Percentiles rank a stretch among this genome's conserved stretches.
Conservation (phyloP, 2,113 vertebrate species). For the Saimiri boliviensis region DNA sequence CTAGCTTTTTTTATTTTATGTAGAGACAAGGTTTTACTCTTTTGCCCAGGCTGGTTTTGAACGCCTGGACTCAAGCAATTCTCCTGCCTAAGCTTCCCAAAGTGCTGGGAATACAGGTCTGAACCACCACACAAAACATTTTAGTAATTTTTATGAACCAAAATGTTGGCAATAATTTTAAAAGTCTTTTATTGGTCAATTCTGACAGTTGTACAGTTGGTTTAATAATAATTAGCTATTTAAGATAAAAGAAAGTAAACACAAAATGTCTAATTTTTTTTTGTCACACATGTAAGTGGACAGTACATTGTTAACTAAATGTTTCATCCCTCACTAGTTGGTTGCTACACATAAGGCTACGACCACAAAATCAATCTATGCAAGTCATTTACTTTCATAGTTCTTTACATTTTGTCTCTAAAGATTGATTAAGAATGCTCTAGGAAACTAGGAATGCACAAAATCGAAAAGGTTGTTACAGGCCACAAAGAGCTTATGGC, state of each 20-base stretch:
- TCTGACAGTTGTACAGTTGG: not conserved
- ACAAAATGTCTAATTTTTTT: not conserved
- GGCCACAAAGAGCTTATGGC: not conserved
- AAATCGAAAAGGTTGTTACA: not conserved
- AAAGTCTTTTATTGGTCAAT: not conserved
- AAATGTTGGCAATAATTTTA: not conserved
- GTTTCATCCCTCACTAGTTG: not conserved
- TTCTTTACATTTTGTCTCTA: not conserved
- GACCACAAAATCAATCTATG: not conserved
- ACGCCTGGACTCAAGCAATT: no score
- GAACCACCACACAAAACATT: no score
- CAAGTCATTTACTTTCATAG: not conserved
- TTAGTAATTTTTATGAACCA: not conserved
- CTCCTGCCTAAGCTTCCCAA: no score
- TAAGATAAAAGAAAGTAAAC: not conserved
- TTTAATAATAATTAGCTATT: not conserved
- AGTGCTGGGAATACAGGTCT: no score
- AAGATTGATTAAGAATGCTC: not conserved
- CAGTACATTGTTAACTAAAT: not conserved
- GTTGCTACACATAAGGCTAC: not conserved
- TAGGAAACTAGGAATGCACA: not conserved
- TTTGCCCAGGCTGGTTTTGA: no score
- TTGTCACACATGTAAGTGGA: not conserved
- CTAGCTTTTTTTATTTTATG: no score
- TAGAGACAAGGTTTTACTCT: no score